Evolutionary conservation across 1,140 invertebrate species (phyloP).

Genomic region (Brachionus manjavacas): DNA sequence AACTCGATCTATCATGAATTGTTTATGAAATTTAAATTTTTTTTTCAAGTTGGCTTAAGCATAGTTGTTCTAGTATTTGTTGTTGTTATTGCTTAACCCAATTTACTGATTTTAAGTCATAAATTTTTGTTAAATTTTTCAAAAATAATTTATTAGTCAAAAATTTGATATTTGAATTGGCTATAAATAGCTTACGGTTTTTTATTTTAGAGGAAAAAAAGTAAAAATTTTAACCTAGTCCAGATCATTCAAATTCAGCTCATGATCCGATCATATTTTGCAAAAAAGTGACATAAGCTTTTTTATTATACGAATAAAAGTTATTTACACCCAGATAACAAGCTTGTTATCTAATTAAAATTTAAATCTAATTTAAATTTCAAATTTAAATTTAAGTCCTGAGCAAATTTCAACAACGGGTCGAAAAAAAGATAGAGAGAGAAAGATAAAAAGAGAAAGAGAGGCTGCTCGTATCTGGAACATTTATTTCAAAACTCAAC

Average conservation of each 20-base stretch:
- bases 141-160: conserved; percentile 32
- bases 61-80: not conserved
- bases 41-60: not conserved
- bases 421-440: not conserved
- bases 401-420: not conserved
- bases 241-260: not conserved
- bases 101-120: conserved; percentile 31
- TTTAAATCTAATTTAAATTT: conserved; percentile 9
- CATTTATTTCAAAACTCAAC: not conserved
- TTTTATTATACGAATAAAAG: not conserved
- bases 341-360: conserved; percentile 5
- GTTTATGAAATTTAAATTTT: not conserved
- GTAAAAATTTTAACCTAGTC: not conserved
- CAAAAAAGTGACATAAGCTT: not conserved
- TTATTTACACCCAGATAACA: not conserved
- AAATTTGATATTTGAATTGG: not conserved
- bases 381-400: not conserved
- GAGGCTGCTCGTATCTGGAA: not conserved
- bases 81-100: conserved; percentile 31
- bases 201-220: not conserved
- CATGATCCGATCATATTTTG: not conserved
- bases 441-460: not conserved
- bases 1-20: not conserved
- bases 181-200: not conserved
- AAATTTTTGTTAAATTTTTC: conserved; percentile 8